These are phyloP conservation scores for Cataglyphis rosenhaueri DNA, from an alignment of 2,888 invertebrate genomes.

Conservation along the genomic window DNA sequence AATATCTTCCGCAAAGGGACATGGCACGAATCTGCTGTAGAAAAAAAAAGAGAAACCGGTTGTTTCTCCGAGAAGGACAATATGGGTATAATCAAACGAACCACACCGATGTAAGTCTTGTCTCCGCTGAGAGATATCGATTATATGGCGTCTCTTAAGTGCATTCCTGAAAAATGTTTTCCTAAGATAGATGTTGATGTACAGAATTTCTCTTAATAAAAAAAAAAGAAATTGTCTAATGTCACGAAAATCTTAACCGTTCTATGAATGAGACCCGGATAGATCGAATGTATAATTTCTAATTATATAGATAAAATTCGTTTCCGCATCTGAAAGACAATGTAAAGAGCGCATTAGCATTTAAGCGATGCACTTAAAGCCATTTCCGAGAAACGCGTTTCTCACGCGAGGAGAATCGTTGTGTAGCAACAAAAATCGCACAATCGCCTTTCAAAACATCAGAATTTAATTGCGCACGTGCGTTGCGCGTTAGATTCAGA, in stretches of 20 bases:
- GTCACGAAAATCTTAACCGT: background rate
- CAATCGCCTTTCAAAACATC: slow-evolving; percentile 24
- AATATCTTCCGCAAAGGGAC: slow-evolving; percentile 64
- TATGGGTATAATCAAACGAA: background rate
- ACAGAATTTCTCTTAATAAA: slow-evolving; percentile 1
- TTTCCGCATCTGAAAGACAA: background rate
- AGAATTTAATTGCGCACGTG: slow-evolving; percentile 10
- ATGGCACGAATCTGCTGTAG: slow-evolving; percentile 8
- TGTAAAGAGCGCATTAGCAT: background rate
- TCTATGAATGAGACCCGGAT: background rate
- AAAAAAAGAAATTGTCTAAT: background rate
- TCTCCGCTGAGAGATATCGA: slow-evolving; percentile 18
- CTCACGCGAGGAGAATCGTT: background rate
- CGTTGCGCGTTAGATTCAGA: slow-evolving; percentile 15
- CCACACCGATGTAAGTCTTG: slow-evolving; percentile 1
- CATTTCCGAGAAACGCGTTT: background rate
- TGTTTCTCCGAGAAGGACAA: slow-evolving; percentile 23
- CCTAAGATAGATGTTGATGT: background rate
- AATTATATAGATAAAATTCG: background rate
- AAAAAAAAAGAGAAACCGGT: slow-evolving; percentile 18
- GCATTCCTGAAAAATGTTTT: slow-evolving; percentile 15
- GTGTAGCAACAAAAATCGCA: slow-evolving; percentile 1
- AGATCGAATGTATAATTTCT: background rate
- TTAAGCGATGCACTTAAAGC: background rate
- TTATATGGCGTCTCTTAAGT: slow-evolving; percentile 19